A percentile compares a stretch with the other conserved stretches of the same genome.
These are phyloP conservation scores for Aphaenogaster rudis DNA, from an alignment of 1,140 invertebrate genomes.

Conservation along the genomic window DNA sequence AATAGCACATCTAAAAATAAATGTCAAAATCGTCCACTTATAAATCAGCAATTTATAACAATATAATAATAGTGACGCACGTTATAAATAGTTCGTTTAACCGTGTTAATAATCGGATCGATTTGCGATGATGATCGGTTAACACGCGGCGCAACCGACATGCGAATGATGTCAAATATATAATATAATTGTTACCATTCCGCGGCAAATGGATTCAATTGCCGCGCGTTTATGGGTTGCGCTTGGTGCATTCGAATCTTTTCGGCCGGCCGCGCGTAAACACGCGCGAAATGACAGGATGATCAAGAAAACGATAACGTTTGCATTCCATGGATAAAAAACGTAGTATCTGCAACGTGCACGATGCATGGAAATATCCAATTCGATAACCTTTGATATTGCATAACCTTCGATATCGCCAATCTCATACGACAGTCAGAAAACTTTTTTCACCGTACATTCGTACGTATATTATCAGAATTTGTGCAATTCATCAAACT, in stretches of 20 bases:
- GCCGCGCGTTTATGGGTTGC: neutral
- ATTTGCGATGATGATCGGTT: slow-evolving; percentile 21
- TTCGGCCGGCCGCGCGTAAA: neutral
- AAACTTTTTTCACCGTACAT: neutral
- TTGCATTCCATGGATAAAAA: neutral
- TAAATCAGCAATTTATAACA: slow-evolving; percentile 32
- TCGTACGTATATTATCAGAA: neutral
- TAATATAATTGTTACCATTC: slow-evolving; percentile 45
- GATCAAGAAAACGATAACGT: slow-evolving; percentile 8
- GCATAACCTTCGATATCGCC: neutral
- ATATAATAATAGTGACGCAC: slow-evolving; percentile 15
- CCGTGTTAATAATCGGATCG: slow-evolving; percentile 10
- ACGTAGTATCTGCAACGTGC: slow-evolving; percentile 1
- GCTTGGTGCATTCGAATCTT: neutral
- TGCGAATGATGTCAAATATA: slow-evolving; percentile 50
- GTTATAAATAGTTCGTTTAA: slow-evolving; percentile 35
- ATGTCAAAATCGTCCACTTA: slow-evolving; percentile 6
- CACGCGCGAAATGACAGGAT: neutral
- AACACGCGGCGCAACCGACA: neutral
- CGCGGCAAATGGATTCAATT: slow-evolving; percentile 39
- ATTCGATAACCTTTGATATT: slow-evolving; percentile 52
- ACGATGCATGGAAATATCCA: neutral
- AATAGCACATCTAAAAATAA: slow-evolving; percentile 52
- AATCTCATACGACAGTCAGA: neutral
- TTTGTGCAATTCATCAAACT: neutral